Conservation (phyloP, 1,140 invertebrate genomes). For the Sarcophaga bullata region DNA sequence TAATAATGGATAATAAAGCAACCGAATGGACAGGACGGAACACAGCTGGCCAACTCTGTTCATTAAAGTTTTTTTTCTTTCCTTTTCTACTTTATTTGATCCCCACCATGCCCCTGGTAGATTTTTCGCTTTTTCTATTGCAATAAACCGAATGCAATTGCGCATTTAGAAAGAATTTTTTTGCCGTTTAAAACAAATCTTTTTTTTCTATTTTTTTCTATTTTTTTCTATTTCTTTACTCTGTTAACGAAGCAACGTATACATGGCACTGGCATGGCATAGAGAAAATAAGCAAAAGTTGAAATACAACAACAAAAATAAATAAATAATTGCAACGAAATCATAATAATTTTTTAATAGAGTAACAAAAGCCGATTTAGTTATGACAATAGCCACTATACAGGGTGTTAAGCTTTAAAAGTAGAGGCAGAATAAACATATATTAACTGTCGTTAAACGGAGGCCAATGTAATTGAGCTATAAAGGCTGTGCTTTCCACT, state of each 20-base stretch:
- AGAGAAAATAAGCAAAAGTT: too few species aligned
- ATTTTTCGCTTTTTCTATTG: slow-evolving; percentile 26
- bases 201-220: too few species aligned
- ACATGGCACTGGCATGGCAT: too few species aligned
- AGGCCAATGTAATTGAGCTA: too few species aligned
- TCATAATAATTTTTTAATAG: slow-evolving; percentile 9
- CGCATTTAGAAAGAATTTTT: slow-evolving; percentile 46
- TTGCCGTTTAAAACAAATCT: too few species aligned
- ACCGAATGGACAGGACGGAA: slow-evolving; percentile 24
- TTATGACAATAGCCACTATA: slow-evolving; percentile 42
- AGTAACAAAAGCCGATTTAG: slow-evolving; percentile 13
- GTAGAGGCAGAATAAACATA: too few species aligned
- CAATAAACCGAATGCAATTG: slow-evolving; percentile 36
- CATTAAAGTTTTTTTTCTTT: background rate
- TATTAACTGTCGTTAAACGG: too few species aligned
- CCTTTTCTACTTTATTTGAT: background rate
- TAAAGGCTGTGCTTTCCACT: too few species aligned
- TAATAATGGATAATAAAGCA: slow-evolving; percentile 45
- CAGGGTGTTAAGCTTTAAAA: background rate
- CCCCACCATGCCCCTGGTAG: slow-evolving; percentile 41
- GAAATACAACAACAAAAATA: slow-evolving; percentile 41
- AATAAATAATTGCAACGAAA: background rate
- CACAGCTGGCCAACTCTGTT: slow-evolving; percentile 35
- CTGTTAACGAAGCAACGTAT: too few species aligned
- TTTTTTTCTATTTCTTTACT: too few species aligned